These are phyloP conservation scores for Yponomeuta plumbellus DNA, from an alignment of 2,888 invertebrate species.

Conservation along the genomic window DNA sequence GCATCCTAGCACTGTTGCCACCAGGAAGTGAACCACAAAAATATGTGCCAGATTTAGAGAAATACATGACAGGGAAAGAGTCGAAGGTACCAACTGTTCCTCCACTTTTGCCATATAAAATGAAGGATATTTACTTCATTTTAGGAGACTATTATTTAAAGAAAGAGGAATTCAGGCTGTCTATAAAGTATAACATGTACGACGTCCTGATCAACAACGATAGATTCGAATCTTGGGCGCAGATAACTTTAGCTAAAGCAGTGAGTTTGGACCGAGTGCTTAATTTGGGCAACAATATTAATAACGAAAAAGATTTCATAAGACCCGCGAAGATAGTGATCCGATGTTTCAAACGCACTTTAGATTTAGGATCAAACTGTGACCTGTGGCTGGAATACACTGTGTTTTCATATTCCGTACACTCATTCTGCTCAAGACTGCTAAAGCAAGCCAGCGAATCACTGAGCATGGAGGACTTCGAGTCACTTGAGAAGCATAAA, in stretches of 20 bases:
- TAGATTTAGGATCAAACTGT: slow-evolving; percentile 84
- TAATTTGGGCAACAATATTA: slow-evolving; percentile 81
- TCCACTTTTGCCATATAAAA: slow-evolving; percentile 74
- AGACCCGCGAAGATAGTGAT: slow-evolving; percentile 84
- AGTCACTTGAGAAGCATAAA: slow-evolving; percentile 84
- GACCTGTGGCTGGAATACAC: slow-evolving; percentile 95
- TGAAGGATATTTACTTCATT: slow-evolving; percentile 90
- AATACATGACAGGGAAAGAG: slow-evolving; percentile 80
- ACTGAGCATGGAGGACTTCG: slow-evolving; percentile 84
- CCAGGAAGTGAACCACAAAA: slow-evolving; percentile 80
- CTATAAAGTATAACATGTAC: slow-evolving; percentile 87
- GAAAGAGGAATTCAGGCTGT: slow-evolving; percentile 84
- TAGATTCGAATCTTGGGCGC: slow-evolving; percentile 95
- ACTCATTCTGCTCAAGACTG: slow-evolving; percentile 91
- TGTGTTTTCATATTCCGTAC: slow-evolving; percentile 91
- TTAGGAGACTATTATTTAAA: slow-evolving; percentile 96
- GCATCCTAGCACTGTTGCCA: slow-evolving; percentile 83
- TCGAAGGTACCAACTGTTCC: slow-evolving; percentile 74
- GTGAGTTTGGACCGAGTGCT: slow-evolving; percentile 87
- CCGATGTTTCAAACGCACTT: slow-evolving; percentile 87
- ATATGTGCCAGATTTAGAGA: slow-evolving; percentile 77
- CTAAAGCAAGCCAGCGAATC: slow-evolving; percentile 88
- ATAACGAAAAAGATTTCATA: slow-evolving; percentile 79
- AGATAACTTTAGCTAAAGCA: slow-evolving; percentile 87
- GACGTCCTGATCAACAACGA: slow-evolving; percentile 89